Evolutionary conservation across 2,888 invertebrate species (phyloP).

Genomic region (Masnerella sp.): DNA sequence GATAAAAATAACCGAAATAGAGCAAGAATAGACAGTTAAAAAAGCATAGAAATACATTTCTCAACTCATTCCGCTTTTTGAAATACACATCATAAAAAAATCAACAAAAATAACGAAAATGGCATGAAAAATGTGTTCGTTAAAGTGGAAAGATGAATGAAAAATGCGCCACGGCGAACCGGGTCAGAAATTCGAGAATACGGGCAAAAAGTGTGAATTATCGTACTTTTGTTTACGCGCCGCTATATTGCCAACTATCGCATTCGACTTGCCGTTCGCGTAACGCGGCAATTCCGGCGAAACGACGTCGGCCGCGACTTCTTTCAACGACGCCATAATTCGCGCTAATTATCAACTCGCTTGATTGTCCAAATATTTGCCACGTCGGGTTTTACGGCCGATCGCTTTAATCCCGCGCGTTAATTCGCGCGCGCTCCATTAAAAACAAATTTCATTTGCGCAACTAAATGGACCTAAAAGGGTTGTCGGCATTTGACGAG

Average conservation of each 20-base stretch:
- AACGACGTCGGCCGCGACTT: too few relatives aligned
- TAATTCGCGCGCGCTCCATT: conserved; percentile 28
- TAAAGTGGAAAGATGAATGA: too few relatives aligned
- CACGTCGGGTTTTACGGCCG: conserved; percentile 25
- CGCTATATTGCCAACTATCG: not conserved
- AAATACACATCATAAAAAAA: too few relatives aligned
- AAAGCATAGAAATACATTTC: too few relatives aligned
- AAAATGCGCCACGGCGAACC: too few relatives aligned
- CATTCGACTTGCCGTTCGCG: not conserved
- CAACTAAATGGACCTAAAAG: conserved; percentile 45
- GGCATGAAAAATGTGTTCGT: too few relatives aligned
- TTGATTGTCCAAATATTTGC: not conserved
- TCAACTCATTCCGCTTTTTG: too few relatives aligned
- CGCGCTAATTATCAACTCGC: not conserved
- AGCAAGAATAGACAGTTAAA: too few relatives aligned
- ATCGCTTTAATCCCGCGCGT: conserved; percentile 19
- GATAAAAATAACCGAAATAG: too few relatives aligned
- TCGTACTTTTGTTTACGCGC: not conserved
- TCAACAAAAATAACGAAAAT: too few relatives aligned
- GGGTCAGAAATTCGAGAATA: too few relatives aligned
- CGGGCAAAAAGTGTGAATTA: not conserved
- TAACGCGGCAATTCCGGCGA: not conserved
- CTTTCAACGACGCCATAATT: not conserved
- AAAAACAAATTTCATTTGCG: conserved; percentile 46
- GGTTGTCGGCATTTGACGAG: conserved; percentile 26